These are phyloP conservation scores for Idaea biselata DNA, from an alignment of 2,888 invertebrate species.

Conservation along the genomic window DNA sequence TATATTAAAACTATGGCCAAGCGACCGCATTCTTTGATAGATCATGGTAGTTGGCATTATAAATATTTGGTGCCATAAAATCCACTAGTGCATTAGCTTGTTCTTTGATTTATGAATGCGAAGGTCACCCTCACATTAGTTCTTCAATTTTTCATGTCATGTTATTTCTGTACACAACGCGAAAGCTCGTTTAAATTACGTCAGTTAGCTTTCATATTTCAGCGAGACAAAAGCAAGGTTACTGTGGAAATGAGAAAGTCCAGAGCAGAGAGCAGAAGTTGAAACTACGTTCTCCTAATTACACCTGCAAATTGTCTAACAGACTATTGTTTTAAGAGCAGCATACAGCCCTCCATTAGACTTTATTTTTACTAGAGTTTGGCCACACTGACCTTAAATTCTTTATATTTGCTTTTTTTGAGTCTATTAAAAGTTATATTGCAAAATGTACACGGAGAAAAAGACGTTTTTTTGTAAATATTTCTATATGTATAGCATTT, in stretches of 20 bases:
- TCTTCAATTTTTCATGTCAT: background rate
- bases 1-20: too few species aligned
- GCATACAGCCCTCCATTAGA: background rate
- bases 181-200: background rate
- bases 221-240: background rate
- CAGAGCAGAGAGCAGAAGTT: background rate
- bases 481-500: too few species aligned
- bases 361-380: too few species aligned
- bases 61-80: background rate
- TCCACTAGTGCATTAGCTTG: constrained; percentile 5
- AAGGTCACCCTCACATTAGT: background rate
- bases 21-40: too few species aligned
- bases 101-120: too few species aligned
- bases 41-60: too few species aligned
- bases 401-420: too few species aligned
- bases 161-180: background rate
- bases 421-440: too few species aligned
- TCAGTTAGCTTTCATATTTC: background rate
- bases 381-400: too few species aligned
- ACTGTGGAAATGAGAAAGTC: background rate
- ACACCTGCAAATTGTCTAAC: background rate
- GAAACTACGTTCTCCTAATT: background rate
- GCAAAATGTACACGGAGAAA: too few species aligned
- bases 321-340: background rate
- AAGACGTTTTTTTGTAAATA: too few species aligned